These are phyloP conservation scores for Ptychadena robeensis DNA, from an alignment of 2,797 vertebrate genomes.

Conservation along the genomic window DNA sequence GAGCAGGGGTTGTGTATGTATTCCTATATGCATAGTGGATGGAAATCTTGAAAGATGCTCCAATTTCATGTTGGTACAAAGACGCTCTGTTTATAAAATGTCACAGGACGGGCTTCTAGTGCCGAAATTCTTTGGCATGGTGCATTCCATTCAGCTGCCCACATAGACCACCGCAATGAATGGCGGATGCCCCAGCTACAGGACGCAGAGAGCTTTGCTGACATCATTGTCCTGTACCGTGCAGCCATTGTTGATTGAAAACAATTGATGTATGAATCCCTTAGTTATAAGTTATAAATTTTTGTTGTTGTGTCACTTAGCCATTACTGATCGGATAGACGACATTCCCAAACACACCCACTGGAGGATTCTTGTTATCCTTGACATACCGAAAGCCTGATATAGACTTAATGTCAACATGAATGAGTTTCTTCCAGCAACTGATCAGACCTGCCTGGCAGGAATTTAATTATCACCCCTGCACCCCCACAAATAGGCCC, in stretches of 20 bases:
- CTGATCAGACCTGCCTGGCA: no score
- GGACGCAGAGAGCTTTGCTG: not conserved
- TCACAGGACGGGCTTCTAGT: constrained; percentile 25
- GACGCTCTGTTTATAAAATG: constrained; percentile 43
- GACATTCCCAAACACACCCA: no score
- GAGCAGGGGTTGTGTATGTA: not conserved
- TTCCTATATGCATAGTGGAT: not conserved
- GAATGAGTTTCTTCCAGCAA: no score
- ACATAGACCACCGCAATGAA: constrained; percentile 17
- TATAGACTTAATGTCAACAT: no score
- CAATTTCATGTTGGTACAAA: constrained; percentile 12
- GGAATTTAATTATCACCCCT: no score
- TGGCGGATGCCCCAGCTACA: not conserved
- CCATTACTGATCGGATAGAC: no score
- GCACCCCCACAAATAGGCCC: no score
- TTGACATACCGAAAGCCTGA: no score
- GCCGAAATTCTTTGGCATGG: constrained; percentile 33
- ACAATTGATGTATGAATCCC: not conserved
- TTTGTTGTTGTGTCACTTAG: no score
- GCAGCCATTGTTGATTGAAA: not conserved
- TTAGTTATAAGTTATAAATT: no score
- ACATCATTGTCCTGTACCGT: not conserved
- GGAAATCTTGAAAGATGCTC: not conserved
- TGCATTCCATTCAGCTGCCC: constrained; percentile 22
- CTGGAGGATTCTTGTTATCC: no score